Evolutionary conservation across 92 coral and sea anemone genomes (phyloP).

Genomic region (Epizoanthus scotinus): DNA sequence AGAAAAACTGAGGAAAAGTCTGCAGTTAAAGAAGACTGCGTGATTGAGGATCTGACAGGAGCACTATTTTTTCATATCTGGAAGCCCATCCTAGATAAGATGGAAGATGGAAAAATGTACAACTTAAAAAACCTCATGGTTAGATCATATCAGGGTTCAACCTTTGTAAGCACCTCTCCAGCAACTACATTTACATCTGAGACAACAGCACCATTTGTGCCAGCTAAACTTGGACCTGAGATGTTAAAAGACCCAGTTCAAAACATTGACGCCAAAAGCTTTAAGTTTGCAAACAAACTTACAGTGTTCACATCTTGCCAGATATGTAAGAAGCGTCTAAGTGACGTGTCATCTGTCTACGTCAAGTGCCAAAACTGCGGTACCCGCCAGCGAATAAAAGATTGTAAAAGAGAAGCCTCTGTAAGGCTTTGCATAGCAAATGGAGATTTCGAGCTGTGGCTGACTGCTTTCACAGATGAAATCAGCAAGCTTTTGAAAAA

Average conservation of each 20-base stretch:
- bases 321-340: constrained; percentile 3
- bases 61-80: constrained; percentile 36
- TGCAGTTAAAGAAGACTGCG: constrained; percentile 45
- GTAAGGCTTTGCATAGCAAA: neutral
- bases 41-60: constrained; percentile 8
- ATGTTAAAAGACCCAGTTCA: constrained; percentile 25
- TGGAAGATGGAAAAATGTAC: constrained; percentile 34
- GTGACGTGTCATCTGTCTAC: neutral
- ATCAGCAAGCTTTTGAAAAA: neutral
- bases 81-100: constrained; percentile 38
- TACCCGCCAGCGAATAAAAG: neutral
- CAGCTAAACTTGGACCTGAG: constrained; percentile 32
- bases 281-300: constrained; percentile 31
- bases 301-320: constrained; percentile 9
- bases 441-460: constrained; percentile 12
- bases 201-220: constrained; percentile 31
- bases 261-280: constrained; percentile 22
- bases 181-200: constrained; percentile 28
- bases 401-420: constrained; percentile 18
- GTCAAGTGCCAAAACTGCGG: constrained; percentile 31
- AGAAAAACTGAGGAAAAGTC: constrained; percentile 33
- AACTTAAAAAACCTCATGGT: constrained; percentile 40
- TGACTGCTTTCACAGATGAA: constrained; percentile 9
- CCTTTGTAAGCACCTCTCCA: constrained; percentile 40
- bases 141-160: constrained; percentile 38